A percentile compares a stretch with the other conserved stretches of the same genome.
Evolutionary conservation across 2,113 vertebrate genomes (phyloP).

Genomic region (Amphiprion ocellaris): DNA sequence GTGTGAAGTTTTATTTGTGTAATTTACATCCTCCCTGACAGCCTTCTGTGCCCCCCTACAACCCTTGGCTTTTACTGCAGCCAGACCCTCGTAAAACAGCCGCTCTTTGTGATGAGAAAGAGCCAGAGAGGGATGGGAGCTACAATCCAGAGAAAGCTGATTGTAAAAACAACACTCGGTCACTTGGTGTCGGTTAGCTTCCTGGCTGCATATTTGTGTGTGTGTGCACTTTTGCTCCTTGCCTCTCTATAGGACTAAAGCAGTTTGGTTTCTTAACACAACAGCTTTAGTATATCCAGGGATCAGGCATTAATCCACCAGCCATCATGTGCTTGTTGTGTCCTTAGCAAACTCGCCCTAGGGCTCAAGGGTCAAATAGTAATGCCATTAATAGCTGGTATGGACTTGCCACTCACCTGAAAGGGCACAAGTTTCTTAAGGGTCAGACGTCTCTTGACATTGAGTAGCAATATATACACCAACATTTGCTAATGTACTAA

Average conservation of each 20-base stretch:
- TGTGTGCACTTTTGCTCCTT: background rate
- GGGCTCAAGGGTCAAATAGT: constrained; percentile 52
- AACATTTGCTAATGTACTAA: background rate
- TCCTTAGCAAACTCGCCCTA: constrained; percentile 45
- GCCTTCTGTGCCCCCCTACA: constrained; percentile 74
- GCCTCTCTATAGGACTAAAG: constrained; percentile 10
- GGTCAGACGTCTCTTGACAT: background rate
- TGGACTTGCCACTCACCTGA: constrained; percentile 48
- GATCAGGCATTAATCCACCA: constrained; percentile 71
- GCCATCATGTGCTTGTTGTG: constrained; percentile 62
- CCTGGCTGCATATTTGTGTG: constrained; percentile 42
- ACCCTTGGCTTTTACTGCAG: constrained; percentile 77
- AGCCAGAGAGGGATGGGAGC: constrained; percentile 45
- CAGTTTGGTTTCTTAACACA: constrained; percentile 64
- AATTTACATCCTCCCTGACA: constrained; percentile 81
- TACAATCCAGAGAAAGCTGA: constrained; percentile 67
- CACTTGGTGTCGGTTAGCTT: constrained; percentile 53
- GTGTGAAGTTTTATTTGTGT: constrained; percentile 78
- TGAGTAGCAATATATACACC: background rate
- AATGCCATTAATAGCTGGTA: constrained; percentile 65
- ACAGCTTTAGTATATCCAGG: constrained; percentile 62
- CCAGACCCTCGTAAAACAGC: constrained; percentile 78
- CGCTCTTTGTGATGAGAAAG: constrained; percentile 75
- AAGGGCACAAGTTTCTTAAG: background rate
- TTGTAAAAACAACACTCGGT: constrained; percentile 72